Evolutionary conservation across 2,888 invertebrate genomes (phyloP).

Genomic region (Folsomia candida): DNA sequence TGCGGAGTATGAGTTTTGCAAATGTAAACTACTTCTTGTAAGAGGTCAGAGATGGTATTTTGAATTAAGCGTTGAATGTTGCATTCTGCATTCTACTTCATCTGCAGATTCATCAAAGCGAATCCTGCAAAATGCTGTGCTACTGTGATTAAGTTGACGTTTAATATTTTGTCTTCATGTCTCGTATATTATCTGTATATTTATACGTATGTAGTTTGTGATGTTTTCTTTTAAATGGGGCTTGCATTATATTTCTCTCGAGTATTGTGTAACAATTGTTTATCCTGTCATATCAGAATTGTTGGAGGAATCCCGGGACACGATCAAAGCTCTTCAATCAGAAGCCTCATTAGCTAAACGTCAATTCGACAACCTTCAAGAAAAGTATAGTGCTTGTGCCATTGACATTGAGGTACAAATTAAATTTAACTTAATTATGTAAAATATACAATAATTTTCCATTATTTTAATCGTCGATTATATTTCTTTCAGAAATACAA

Average conservation of each 20-base stretch:
- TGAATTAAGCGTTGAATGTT: slow-evolving; percentile 7
- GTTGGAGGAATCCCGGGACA: slow-evolving; percentile 47
- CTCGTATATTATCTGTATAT: too few species aligned
- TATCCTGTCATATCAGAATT: too few species aligned
- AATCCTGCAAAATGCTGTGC: neutral
- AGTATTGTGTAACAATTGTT: neutral
- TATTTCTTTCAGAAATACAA: slow-evolving; percentile 27
- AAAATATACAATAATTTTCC: neutral
- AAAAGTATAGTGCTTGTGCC: slow-evolving; percentile 40
- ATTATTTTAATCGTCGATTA: neutral
- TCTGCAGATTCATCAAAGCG: neutral
- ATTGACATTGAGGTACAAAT: slow-evolving; percentile 40
- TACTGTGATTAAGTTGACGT: neutral
- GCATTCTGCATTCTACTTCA: neutral
- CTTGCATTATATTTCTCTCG: neutral
- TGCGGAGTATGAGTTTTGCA: slow-evolving; percentile 44
- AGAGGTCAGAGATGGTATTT: slow-evolving; percentile 45
- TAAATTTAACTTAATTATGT: neutral
- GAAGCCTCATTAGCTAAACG: slow-evolving; percentile 37
- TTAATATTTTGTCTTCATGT: too few species aligned
- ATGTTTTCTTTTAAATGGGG: neutral
- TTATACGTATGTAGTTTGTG: too few species aligned
- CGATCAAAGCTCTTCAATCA: slow-evolving; percentile 38
- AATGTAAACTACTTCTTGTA: slow-evolving; percentile 47
- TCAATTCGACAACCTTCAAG: slow-evolving; percentile 40